A percentile compares a stretch with the other conserved stretches of the same genome.
Conservation (phyloP, 1,140 invertebrate species). For the Coboldia fuscipes region DNA sequence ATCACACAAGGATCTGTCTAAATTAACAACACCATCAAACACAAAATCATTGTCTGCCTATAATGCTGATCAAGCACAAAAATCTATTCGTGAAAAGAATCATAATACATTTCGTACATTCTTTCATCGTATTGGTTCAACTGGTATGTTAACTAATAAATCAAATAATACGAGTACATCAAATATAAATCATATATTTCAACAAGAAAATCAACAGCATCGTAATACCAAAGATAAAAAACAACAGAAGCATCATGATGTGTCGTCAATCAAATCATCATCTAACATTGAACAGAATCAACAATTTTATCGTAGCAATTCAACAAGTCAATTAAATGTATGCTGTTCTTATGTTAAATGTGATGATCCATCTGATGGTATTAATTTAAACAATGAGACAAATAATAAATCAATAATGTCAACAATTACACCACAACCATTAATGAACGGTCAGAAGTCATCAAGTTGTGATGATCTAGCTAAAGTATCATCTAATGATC, state of each 20-base stretch:
- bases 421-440: constrained; percentile 4
- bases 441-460: constrained; percentile 9
- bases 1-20: constrained; percentile 17
- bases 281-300: constrained; percentile 21
- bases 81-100: constrained; percentile 15
- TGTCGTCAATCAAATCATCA: constrained; percentile 31
- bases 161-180: constrained; percentile 6
- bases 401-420: not conserved
- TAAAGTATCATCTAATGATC: constrained; percentile 10
- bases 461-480: constrained; percentile 21
- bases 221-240: constrained; percentile 32
- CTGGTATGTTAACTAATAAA: constrained; percentile 44
- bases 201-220: too few relatives aligned
- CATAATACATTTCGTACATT: constrained; percentile 38
- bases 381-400: constrained; percentile 26
- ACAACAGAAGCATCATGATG: constrained; percentile 49
- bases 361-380: constrained; percentile 54
- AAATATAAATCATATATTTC: not conserved
- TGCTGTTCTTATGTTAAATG: constrained; percentile 50
- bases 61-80: constrained; percentile 16
- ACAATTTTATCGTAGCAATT: constrained; percentile 48
- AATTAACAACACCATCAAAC: constrained; percentile 7
- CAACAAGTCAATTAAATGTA: constrained; percentile 43
- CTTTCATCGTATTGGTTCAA: constrained; percentile 51
- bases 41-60: constrained; percentile 9